phyloP scores from a whole-genome alignment of 1,140 invertebrate species.

The Drosophila ironensis region DNA sequence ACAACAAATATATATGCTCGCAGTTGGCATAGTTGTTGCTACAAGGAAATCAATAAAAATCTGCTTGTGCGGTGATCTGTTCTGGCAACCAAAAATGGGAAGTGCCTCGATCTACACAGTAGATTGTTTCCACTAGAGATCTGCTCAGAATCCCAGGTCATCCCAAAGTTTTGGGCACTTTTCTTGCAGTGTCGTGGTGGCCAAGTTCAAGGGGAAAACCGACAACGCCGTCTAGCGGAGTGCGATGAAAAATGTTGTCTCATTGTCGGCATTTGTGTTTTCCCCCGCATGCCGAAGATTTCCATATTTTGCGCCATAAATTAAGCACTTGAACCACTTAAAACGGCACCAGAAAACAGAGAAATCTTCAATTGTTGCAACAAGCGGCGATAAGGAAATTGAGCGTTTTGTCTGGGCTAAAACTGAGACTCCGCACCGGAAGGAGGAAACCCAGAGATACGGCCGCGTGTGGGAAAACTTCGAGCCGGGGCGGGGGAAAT shows the following conservation, averaged over 20 bases:
- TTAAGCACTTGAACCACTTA: conserved; percentile 74
- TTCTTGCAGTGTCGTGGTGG: neutral
- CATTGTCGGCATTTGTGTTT: conserved; percentile 68
- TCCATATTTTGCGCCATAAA: conserved; percentile 76
- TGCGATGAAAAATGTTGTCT: conserved; percentile 64
- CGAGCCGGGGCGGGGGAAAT: neutral
- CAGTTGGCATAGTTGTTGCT: conserved; percentile 48
- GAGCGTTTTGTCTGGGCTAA: conserved; percentile 37
- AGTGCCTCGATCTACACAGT: conserved; percentile 26
- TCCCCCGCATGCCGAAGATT: conserved; percentile 52
- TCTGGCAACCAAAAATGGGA: conserved; percentile 5
- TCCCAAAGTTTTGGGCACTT: neutral
- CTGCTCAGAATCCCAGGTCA: neutral
- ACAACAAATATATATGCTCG: conserved; percentile 35
- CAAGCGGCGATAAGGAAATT: conserved; percentile 63
- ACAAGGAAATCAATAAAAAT: conserved; percentile 72
- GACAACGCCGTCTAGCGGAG: neutral
- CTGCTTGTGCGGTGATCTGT: conserved; percentile 63
- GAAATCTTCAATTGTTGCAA: conserved; percentile 41
- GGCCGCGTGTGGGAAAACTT: conserved; percentile 50
- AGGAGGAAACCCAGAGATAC: conserved; percentile 34
- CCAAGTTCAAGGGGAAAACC: conserved; percentile 58
- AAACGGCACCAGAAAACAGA: conserved; percentile 19
- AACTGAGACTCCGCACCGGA: conserved; percentile 62
- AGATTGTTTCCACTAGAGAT: neutral